A percentile compares a stretch with the other conserved stretches of the same genome.
Evolutionary conservation across 2,113 vertebrate genomes (phyloP).

Genomic region (Ptilonorhynchus violaceus): DNA sequence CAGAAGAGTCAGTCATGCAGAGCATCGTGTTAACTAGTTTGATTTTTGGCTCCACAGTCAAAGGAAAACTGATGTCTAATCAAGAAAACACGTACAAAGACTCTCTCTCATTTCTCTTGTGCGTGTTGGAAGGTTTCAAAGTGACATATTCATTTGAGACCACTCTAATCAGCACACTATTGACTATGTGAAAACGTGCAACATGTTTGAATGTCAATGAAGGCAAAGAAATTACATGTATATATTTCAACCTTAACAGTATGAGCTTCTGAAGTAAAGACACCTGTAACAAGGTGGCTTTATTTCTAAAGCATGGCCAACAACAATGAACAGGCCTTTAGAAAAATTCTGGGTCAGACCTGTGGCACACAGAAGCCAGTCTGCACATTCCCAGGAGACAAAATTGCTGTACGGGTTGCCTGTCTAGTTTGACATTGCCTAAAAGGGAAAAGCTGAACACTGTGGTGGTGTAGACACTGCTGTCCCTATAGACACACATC

Average conservation of each 20-base stretch:
- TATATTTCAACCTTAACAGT: neutral
- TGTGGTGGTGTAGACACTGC: neutral
- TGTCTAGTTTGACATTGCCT: neutral
- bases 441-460: neutral
- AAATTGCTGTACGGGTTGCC: fast-evolving
- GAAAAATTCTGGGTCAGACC: neutral
- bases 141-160: neutral
- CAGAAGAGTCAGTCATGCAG: neutral
- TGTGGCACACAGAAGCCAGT: neutral
- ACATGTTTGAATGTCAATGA: neutral
- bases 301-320: neutral
- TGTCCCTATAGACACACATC: fast-evolving
- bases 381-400: neutral
- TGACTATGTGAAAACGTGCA: neutral
- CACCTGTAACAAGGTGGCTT: neutral
- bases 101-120: neutral
- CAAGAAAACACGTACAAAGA: neutral
- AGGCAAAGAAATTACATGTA: neutral
- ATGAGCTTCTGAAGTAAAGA: neutral
- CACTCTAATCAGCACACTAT: neutral
- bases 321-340: neutral
- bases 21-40: neutral
- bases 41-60: neutral
- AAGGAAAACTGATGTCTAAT: neutral
- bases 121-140: neutral